Percentiles rank a stretch among this genome's conserved stretches.
Evolutionary conservation across 1,140 invertebrate genomes (phyloP).

Genomic region (Heliothis subflexa): DNA sequence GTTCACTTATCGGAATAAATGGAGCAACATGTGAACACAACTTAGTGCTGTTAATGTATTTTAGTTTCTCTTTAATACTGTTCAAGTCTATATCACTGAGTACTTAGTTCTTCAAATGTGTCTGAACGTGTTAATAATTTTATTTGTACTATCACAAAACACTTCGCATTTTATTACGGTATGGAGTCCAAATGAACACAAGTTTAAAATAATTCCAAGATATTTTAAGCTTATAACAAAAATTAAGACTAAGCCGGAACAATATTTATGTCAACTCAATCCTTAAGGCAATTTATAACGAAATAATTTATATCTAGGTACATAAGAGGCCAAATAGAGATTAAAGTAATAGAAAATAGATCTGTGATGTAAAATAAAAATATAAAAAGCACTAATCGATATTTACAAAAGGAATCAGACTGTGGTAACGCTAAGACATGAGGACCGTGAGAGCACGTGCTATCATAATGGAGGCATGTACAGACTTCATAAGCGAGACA

Average conservation of each 20-base stretch:
- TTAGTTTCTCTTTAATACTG: conserved; percentile 65
- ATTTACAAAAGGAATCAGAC: conserved; percentile 73
- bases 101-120: conserved; percentile 45
- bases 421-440: conserved; percentile 65
- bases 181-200: conserved; percentile 49
- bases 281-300: conserved; percentile 69
- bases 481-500: conserved; percentile 50
- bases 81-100: conserved; percentile 53
- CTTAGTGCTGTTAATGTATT: conserved; percentile 40
- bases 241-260: conserved; percentile 72
- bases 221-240: conserved; percentile 59
- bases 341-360: conserved; percentile 17
- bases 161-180: conserved; percentile 56
- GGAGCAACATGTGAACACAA: conserved; percentile 37
- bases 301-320: conserved; percentile 61
- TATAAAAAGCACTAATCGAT: conserved; percentile 63
- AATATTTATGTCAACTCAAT: conserved; percentile 68
- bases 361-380: conserved; percentile 68
- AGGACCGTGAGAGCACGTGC: conserved; percentile 7
- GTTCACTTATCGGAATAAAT: conserved; percentile 40
- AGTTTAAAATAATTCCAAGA: conserved; percentile 33
- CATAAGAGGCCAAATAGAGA: conserved; percentile 67
- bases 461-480: conserved; percentile 45
- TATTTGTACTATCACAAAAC: conserved; percentile 84
- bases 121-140: conserved; percentile 65